Base-by-base conservation (phyloP, 2,113 vertebrate genomes). In the Tringa solitaria region DNA sequence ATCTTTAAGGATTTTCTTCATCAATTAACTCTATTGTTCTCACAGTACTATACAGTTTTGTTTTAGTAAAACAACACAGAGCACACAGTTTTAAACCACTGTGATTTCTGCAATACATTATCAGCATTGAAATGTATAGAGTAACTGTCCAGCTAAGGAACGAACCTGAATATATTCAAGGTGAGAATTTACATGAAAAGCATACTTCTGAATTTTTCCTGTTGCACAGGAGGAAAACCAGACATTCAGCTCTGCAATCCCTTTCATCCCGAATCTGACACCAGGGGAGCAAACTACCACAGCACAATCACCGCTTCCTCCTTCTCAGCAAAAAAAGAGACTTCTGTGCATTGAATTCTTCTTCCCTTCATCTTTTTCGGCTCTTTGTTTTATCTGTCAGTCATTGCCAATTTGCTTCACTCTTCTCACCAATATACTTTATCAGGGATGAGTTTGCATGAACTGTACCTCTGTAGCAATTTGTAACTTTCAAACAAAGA, bases 311-410 rank as follows among this genome's bases (percentile, higher is more conserved):
- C 26, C 1, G 0, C 60, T 77, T 87, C 69, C 22, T 91, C 67
- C 63, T 89, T 65, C 39, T 68, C 64, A 84, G 77, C 41, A 74
- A 83, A 92, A 51, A 53, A 53, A 53, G 72, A 54, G 30, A 69
- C 46, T 79, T 80, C 30, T 26, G 17, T 30, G 43, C 33, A 86
- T 4, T 50, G 54, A 84, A 69, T 54, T 65, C 9, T 77, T 75
- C 59, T 51, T 26, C 32, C 26, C 70, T 94, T 93, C 10, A 85
- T 65, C 50, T 69, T 75, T 70, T 46, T 35, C 18, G 9, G 11
- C 46, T 92, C 77, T 64, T 74, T 70, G 32, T 91, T 95, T 94
- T 50, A 94, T 90, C 80, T 89, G 80, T 68, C 95, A 90, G 76
- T 89, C 92, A 81, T 17, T 43, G 84, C 13, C 43, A 41, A 77